A percentile compares a stretch with the other conserved stretches of the same genome.
phyloP scores from a whole-genome alignment of 2,113 vertebrate genomes.

The Passerina amoena region DNA sequence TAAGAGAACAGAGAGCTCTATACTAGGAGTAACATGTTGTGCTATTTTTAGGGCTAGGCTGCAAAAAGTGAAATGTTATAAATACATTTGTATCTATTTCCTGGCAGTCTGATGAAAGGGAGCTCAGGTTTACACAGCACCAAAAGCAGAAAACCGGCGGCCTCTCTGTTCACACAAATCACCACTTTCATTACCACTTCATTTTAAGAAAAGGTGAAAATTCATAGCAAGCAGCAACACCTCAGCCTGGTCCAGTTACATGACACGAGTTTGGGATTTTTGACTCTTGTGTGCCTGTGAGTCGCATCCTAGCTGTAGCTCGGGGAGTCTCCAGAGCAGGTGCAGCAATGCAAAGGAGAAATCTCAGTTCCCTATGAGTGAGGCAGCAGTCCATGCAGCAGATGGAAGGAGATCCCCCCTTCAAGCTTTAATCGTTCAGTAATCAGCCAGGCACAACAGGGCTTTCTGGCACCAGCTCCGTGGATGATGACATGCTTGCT shows the following conservation, averaged over 20 bases:
- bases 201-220: neutral
- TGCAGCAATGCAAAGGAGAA: neutral
- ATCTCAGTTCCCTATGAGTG: neutral
- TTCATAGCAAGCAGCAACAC: neutral
- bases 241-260: neutral
- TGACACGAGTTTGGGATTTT: neutral
- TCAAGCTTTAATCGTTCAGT: neutral
- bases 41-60: slow-evolving; percentile 6
- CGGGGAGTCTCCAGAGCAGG: neutral
- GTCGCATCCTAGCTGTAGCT: neutral
- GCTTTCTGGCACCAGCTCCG: neutral
- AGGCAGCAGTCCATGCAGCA: neutral
- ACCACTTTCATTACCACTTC: neutral
- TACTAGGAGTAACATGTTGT: neutral
- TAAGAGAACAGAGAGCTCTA: neutral
- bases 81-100: slow-evolving; percentile 26
- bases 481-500: neutral
- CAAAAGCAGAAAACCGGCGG: neutral
- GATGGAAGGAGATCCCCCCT: slow-evolving; percentile 12
- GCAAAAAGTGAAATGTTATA: neutral
- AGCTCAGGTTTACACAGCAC: slow-evolving; percentile 6
- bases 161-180: neutral
- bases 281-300: neutral
- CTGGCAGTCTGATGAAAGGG: neutral
- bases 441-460: slow-evolving; percentile 20